Evolutionary conservation across 2,888 invertebrate species (phyloP), one percentile per base, ranked within the genome.

Genomic region (Plusia festucae): DNA sequence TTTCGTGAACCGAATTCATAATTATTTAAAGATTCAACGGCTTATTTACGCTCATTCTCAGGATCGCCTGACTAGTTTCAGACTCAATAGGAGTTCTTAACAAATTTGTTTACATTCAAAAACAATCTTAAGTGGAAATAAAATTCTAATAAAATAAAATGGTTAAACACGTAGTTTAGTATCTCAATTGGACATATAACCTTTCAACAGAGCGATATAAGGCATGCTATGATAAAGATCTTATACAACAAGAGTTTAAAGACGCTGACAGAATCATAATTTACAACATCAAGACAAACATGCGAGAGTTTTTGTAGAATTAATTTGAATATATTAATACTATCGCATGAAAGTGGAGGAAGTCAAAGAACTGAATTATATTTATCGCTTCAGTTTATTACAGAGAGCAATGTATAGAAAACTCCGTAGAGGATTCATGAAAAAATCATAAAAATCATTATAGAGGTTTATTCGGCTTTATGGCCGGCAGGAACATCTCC

Each of bases 401-500:
- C 1, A 34, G 27, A 30, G 27, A 30, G 7, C 4, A 30, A 30
- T 30, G 27, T 8, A 30, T 30, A 30, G 8, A 30, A 30, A 30
- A 30, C 27, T 8, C 27, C 27, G 8, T 30, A 30, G 8, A 8
- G 27, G 27, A 8, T 30, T 30, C 6, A 24, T 24, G 24, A 2
- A 24, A 24, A 24, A 24, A 24, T 24, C 6, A 5, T 24, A 24
- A 24, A 6, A 6, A 24, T 24, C 6, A 24, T 24, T n/a, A n/a
- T n/a, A n/a, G n/a, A n/a, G n/a, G n/a, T n/a, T n/a, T n/a, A n/a
- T n/a, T n/a, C n/a, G n/a, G n/a, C n/a, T n/a, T n/a, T n/a, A n/a
- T n/a, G n/a, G 99, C 99, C 11, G 99, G 99, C 78, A 99, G 96
- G 95, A 99, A 99, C 96, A 99, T 99, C 94, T 99, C 99, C 99